Evolutionary conservation across 2,888 invertebrate genomes (phyloP), one percentile per base, ranked within the genome.

Genomic region (Zygaena filipendulae): DNA sequence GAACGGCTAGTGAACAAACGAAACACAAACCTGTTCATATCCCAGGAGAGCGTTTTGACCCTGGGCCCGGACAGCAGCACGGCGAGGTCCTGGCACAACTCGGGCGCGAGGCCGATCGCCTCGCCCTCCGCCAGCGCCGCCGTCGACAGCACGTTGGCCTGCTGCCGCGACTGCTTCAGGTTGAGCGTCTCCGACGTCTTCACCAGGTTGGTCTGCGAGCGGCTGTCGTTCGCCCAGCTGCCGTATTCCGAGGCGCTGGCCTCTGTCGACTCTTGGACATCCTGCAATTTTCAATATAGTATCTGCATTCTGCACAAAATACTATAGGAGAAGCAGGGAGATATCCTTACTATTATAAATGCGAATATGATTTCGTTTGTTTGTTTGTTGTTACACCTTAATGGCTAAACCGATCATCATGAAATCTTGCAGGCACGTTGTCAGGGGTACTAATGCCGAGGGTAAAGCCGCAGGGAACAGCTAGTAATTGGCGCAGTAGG

Each of bases 11-110:
- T n/a, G n/a, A n/a, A n/a, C n/a, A n/a, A n/a, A n/a, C n/a, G n/a
- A n/a, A n/a, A n/a, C n/a, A n/a, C n/a, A n/a, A 25, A 79, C 77
- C 77, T 63, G 31, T 74, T 62, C 59, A 87, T 70, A 29, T 84
- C 82, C 90, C 90, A 91, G 4, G 84, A 87, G 2, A 91, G 72
- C 23, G 86, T 83, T 48, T 89, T 88, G 40, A 88, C 84, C 25
- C 91, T 69, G 0, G 87, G 88, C 43, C 87, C 86, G 25, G 87
- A 86, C 9, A 90, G 61, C 31, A 90, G 80, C 4, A 87, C 87
- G 2, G 86, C 84, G 10, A 91, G 67, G 57, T 90, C 90, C 53
- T 88, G 87, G 48, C 87, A 85, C 16, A 88, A 53, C 35, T 86
- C 86, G 0, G 83, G 67, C 19, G 82, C 82, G 10, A 89, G 75